These are phyloP conservation scores for Uropetala carovei DNA, from an alignment of 2,888 invertebrate species.

Conservation along the genomic window DNA sequence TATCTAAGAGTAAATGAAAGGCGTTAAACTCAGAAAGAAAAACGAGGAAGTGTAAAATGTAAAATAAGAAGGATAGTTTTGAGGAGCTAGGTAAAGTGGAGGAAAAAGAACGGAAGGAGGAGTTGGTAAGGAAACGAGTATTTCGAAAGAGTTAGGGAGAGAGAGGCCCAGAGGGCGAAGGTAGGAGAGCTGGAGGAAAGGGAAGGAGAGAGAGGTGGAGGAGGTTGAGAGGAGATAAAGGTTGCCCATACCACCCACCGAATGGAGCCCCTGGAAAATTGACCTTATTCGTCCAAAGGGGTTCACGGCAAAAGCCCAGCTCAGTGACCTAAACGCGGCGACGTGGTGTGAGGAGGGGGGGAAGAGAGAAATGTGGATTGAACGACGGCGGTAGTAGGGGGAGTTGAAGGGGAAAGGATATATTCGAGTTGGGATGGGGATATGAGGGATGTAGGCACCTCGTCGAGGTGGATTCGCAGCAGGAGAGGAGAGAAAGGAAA, in stretches of 20 bases:
- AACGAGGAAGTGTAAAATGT: no score
- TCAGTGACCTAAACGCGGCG: not conserved
- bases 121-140: no score
- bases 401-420: not conserved
- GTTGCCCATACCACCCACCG: not conserved
- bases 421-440: not conserved
- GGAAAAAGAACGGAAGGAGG: no score
- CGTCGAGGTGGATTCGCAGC: not conserved
- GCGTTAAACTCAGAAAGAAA: no score
- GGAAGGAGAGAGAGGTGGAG: not conserved
- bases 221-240: not conserved
- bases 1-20: no score
- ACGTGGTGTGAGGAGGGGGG: not conserved
- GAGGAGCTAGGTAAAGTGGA: no score
- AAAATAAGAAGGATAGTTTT: no score
- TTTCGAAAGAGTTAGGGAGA: no score
- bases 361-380: no score
- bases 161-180: not conserved
- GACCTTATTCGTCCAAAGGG: conserved; percentile 6
- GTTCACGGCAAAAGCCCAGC: not conserved
- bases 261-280: conserved; percentile 11
- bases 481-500: not conserved
- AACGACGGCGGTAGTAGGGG: no score
- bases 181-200: not conserved
- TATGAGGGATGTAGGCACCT: not conserved